phyloP scores from a whole-genome alignment of 2,113 vertebrate species.

The Stigmatopora argus region DNA sequence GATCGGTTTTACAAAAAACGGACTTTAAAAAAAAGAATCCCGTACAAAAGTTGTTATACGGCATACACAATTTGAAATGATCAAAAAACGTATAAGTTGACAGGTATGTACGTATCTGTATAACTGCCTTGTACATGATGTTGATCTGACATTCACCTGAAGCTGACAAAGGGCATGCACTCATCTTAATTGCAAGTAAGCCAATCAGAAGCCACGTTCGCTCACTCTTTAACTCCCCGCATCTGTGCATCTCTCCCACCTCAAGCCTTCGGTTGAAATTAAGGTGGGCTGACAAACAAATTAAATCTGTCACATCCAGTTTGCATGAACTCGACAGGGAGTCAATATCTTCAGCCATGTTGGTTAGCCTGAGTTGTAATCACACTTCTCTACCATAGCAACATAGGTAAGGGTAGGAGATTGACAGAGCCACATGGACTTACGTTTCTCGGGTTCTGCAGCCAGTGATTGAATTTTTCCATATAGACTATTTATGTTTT shows the following conservation, averaged over 20 bases:
- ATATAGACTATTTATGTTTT: neutral
- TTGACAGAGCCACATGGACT: constrained; percentile 4
- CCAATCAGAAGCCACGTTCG: constrained; percentile 24
- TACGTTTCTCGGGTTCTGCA: neutral
- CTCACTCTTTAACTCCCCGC: constrained; percentile 27
- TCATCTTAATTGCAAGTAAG: constrained; percentile 15
- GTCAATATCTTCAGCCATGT: constrained; percentile 70
- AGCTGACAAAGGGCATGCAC: constrained; percentile 6
- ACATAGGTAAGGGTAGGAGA: constrained; percentile 28
- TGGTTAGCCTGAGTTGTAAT: constrained; percentile 72
- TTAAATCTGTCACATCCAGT: constrained; percentile 76
- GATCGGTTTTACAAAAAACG: no score
- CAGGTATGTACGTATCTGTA: neutral
- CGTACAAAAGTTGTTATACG: no score
- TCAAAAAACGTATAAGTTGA: no score
- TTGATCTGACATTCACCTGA: neutral
- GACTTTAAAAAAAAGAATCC: no score
- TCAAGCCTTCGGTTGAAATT: constrained; percentile 72
- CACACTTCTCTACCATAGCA: constrained; percentile 65
- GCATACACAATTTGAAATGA: no score
- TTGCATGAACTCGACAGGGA: constrained; percentile 72
- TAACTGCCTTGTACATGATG: neutral
- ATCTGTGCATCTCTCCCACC: constrained; percentile 45
- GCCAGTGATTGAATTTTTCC: neutral
- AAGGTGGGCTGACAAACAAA: constrained; percentile 76